phyloP scores from a whole-genome alignment of 2,888 invertebrate genomes.

The Gonocerus acuteangulatus region DNA sequence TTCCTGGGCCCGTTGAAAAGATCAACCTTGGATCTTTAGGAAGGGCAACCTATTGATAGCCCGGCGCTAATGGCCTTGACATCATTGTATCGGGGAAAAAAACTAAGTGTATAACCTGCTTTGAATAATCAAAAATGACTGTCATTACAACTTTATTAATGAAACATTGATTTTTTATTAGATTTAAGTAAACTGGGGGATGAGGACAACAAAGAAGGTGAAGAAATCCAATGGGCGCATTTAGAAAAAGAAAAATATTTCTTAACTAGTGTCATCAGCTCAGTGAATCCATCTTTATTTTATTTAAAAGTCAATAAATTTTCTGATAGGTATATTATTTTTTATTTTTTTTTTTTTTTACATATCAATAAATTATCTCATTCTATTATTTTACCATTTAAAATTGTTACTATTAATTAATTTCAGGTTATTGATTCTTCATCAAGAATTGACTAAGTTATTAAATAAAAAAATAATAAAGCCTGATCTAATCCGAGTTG shows the following conservation, averaged over 20 bases:
- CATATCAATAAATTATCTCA: neutral
- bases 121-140: too few relatives aligned
- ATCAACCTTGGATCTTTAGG: too few relatives aligned
- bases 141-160: too few relatives aligned
- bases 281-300: slow-evolving; percentile 2
- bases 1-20: too few relatives aligned
- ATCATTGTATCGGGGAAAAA: too few relatives aligned
- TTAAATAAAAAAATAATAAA: neutral
- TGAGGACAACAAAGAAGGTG: neutral
- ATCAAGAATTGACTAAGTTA: neutral
- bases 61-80: too few relatives aligned
- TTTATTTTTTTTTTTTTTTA: neutral
- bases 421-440: neutral
- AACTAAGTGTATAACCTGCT: too few relatives aligned
- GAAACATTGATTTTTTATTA: too few relatives aligned
- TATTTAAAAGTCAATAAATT: slow-evolving; percentile 3
- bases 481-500: neutral
- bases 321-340: slow-evolving; percentile 8
- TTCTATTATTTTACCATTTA: too few relatives aligned
- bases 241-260: slow-evolving; percentile 18
- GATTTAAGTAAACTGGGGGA: too few relatives aligned
- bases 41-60: too few relatives aligned
- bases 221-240: slow-evolving; percentile 26
- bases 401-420: too few relatives aligned
- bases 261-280: slow-evolving; percentile 1